Base-by-base conservation (phyloP, 2,888 invertebrate genomes). In the Cyclophora albipunctata region DNA sequence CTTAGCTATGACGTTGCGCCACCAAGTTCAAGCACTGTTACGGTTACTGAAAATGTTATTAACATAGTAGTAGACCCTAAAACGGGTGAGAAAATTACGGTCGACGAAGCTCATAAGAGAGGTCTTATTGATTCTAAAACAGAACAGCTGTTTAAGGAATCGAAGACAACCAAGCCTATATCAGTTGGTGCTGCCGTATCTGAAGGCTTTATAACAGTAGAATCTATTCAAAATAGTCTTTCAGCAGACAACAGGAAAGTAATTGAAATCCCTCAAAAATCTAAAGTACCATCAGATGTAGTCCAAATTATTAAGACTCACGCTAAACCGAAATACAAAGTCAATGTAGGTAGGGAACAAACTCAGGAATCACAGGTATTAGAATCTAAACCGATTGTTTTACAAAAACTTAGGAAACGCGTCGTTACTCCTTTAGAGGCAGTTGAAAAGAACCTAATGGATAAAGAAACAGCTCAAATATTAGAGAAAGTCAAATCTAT, bases 331-430 rank as follows among this genome's bases (percentile, higher is more conserved):
- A 93, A 92, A 66, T 94, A 92, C 71, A 90, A 90, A 70, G 90
- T 92, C 0, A 90, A 91, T 51, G 89, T 93, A 52, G 91, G 92
- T 33, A 86, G 91, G 57, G 92, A 92, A 34, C 86, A 87, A 54
- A 89, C 91, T 2, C 60, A 88, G 5, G 82, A 90, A 3, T 90
- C 90, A 53, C 90, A 92, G 3, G 90, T 92, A 43, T 72, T 90
- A 5, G 93, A 93, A 66, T 91, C 91, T 1, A 94, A 93, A 73
- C 91, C 93, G 40, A 91, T 94, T 4, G 90, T 91, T 7, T 78
- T 96, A 46, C 95, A 95, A 74, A 95, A 95, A 77, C 91, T 96
- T 75, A 90, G 95, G 44, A 94, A 94, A 73, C 92, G 93, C 54
- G 91, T 95, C 35, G 82, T 96, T 0, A 91, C 91, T 62, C 93